These are phyloP conservation scores for Carpatolechia fugitivella DNA, from an alignment of 2,888 invertebrate genomes.

Conservation along the genomic window DNA sequence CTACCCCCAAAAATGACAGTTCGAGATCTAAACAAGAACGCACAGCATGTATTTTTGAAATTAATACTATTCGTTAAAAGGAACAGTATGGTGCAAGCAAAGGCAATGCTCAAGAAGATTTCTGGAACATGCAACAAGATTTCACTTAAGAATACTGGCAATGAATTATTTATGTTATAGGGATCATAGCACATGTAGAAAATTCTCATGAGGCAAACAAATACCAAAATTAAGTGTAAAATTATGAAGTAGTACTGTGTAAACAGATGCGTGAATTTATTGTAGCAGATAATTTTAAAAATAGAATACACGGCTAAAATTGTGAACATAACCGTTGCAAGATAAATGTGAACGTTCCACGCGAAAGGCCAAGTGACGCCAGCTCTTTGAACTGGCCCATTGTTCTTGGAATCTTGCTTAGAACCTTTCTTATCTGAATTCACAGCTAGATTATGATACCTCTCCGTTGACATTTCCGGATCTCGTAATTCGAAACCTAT, in stretches of 20 bases:
- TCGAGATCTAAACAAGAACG: conserved; percentile 86
- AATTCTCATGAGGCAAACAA: conserved; percentile 89
- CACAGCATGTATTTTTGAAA: conserved; percentile 84
- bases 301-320: conserved; percentile 91
- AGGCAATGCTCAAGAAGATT: conserved; percentile 93
- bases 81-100: conserved; percentile 92
- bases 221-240: conserved; percentile 89
- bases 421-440: conserved; percentile 74
- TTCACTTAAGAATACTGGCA: conserved; percentile 88
- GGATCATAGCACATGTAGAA: conserved; percentile 95
- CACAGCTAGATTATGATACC: conserved; percentile 79
- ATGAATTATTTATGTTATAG: conserved; percentile 90
- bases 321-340: conserved; percentile 91
- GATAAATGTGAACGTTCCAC: conserved; percentile 95
- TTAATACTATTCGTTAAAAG: conserved; percentile 89
- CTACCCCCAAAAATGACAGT: conserved; percentile 88
- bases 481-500: conserved; percentile 70
- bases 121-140: conserved; percentile 91
- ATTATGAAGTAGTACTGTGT: conserved; percentile 93
- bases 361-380: conserved; percentile 88
- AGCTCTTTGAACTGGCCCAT: conserved; percentile 64
- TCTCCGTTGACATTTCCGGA: conserved; percentile 74
- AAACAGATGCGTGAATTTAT: conserved; percentile 91
- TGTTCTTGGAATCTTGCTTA: conserved; percentile 62
- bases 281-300: conserved; percentile 91